Conservation (phyloP, 2,113 vertebrate species). For the Paralichthys olivaceus region DNA sequence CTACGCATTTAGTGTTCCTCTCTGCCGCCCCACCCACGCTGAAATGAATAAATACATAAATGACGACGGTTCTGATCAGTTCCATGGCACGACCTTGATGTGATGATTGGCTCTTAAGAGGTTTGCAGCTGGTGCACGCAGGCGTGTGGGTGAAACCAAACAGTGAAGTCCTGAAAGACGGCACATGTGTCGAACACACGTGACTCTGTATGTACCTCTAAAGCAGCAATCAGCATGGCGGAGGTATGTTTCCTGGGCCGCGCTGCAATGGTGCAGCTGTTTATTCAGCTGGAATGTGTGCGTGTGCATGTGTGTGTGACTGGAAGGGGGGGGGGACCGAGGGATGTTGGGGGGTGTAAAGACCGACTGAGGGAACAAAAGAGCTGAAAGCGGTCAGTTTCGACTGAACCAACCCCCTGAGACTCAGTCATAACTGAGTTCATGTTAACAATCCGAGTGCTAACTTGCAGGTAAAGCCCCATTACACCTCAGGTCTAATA, state of each 20-base stretch:
- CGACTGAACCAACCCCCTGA: conserved; percentile 37
- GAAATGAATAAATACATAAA: conserved; percentile 51
- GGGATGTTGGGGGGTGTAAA: conserved; percentile 32
- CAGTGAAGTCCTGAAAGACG: conserved; percentile 34
- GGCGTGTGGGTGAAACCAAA: conserved; percentile 41
- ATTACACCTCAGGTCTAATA: conserved; percentile 18
- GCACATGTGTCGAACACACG: conserved; percentile 52
- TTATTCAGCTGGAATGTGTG: conserved; percentile 77
- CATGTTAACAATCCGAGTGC: conserved; percentile 44
- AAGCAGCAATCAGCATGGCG: conserved; percentile 64
- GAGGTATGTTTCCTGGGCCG: conserved; percentile 69
- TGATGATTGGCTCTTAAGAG: conserved; percentile 32
- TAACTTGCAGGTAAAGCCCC: conserved; percentile 44
- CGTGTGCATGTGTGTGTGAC: conserved; percentile 32
- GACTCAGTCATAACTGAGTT: conserved; percentile 48
- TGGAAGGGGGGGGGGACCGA: conserved; percentile 12
- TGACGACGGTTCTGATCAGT: conserved; percentile 37
- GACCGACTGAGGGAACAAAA: conserved; percentile 38
- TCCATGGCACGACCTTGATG: conserved; percentile 47
- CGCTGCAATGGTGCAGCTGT: conserved; percentile 74
- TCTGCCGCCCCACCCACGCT: conserved; percentile 41
- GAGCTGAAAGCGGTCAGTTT: conserved; percentile 22
- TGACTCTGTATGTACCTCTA: conserved; percentile 41
- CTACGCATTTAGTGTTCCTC: conserved; percentile 58
- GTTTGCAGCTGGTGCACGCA: conserved; percentile 48